phyloP scores from a whole-genome alignment of 2,113 vertebrate species.

The Manacus vitellinus region DNA sequence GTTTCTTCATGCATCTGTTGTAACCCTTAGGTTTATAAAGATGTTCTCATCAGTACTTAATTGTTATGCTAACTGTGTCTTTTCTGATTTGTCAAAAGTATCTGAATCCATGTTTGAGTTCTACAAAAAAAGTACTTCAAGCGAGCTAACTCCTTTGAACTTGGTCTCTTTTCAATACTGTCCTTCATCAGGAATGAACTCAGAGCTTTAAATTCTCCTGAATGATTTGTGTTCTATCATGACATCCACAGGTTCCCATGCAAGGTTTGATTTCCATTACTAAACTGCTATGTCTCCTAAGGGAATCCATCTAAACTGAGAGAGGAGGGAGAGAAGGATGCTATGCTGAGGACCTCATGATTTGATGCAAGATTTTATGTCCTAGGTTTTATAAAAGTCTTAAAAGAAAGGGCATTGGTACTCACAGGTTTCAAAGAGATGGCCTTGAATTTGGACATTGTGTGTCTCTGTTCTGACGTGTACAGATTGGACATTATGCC shows the following conservation, averaged over 20 bases:
- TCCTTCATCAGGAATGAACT: neutral
- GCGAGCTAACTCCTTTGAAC: neutral
- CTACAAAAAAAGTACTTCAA: neutral
- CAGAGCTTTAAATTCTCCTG: neutral
- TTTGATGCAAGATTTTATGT: neutral
- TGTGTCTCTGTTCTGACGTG: neutral
- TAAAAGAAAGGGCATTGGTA: neutral
- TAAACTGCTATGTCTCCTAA: neutral
- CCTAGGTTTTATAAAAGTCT: neutral
- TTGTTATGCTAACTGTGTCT: neutral
- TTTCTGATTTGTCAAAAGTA: neutral
- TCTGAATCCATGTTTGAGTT: neutral
- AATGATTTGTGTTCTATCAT: neutral
- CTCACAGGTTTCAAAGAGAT: neutral
- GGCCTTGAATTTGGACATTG: neutral
- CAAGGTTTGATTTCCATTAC: neutral
- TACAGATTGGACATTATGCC: neutral
- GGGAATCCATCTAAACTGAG: neutral
- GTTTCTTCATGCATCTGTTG: neutral
- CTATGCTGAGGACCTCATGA: neutral
- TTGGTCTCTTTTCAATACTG: neutral
- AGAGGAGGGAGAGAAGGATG: neutral
- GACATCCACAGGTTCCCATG: neutral
- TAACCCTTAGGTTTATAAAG: neutral
- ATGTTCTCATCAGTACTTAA: neutral